phyloP scores from a whole-genome alignment of 2,113 vertebrate genomes.

The Chiloscyllium plagiosum region DNA sequence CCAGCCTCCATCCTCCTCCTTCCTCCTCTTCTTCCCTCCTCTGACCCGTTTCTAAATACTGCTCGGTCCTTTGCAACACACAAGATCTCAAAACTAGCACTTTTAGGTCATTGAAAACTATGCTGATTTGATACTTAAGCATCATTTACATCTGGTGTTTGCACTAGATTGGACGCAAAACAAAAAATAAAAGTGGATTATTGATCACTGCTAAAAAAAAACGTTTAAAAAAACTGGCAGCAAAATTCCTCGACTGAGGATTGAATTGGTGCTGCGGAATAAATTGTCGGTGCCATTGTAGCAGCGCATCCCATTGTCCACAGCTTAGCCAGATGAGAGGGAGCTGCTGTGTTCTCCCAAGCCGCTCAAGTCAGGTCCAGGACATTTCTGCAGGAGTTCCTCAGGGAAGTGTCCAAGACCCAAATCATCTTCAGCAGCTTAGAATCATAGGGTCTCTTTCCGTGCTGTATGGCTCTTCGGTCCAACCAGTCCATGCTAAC shows the following conservation, averaged over 20 bases:
- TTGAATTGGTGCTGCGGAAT: constrained; percentile 40
- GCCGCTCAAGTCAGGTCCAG: too few species aligned
- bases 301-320: constrained; percentile 38
- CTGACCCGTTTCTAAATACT: constrained; percentile 58
- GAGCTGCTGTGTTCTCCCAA: background rate
- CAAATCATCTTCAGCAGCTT: too few species aligned
- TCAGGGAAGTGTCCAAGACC: too few species aligned
- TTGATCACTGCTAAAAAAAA: background rate
- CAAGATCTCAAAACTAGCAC: constrained; percentile 84
- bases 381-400: too few species aligned
- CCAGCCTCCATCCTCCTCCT: constrained; percentile 48
- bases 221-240: background rate
- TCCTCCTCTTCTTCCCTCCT: constrained; percentile 45
- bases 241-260: background rate
- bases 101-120: constrained; percentile 93
- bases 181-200: constrained; percentile 28
- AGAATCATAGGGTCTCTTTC: too few species aligned
- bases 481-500: too few species aligned
- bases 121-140: constrained; percentile 93
- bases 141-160: constrained; percentile 59
- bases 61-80: constrained; percentile 64
- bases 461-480: too few species aligned
- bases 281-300: constrained; percentile 42
- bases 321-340: background rate
- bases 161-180: constrained; percentile 38